Evolutionary conservation across 2,888 invertebrate species (phyloP), one percentile per base, ranked within the genome.

Genomic region (Strigamia transsilvanica): DNA sequence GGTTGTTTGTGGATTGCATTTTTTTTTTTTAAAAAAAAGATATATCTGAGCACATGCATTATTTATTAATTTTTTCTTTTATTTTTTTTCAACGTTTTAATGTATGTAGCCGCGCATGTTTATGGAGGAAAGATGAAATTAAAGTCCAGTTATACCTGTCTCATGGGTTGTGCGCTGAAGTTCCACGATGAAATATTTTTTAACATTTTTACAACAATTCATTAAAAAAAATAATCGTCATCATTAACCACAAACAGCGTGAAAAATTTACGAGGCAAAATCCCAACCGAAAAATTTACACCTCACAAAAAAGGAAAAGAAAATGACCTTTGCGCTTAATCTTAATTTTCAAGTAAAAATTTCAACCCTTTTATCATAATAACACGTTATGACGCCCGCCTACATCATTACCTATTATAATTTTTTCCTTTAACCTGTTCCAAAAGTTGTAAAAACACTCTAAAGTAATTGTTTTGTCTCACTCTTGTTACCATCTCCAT

Each of bases 381-480:
- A 56, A 18, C 56, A 56, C 18, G 56, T 56, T 56, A 21, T 9
- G 9, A 56, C 56, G 18, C 56, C 56, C 56, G 56, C 56, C 56
- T 18, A 56, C 56, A 56, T 56, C 18, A 18, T 56, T 56, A 46
- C 46, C 46, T 46, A 46, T 46, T 46, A 46, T 46, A 46, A 46
- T 46, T 46, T 46, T 10, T 46, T 13, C 46, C 15, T 46, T 46
- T 46, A 46, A 46, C 46, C 46, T 46, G 46, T 46, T 46, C n/a
- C 46, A 46, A 46, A 46, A 46, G 46, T 46, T 46, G 46, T 46
- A 56, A 56, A 56, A 18, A 56, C n/a, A 56, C 56, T 56, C 18
- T 56, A 56, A 56, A 56, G n/a, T 56, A 56, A 56, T 56, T 56
- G 56, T 56, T 46, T 46, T 46, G 46, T 46, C 46, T 46, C 46